Evolutionary conservation across 1,140 invertebrate genomes (phyloP), one percentile per base, ranked within the genome.

Genomic region (Pseudomyrmex flavicornis): DNA sequence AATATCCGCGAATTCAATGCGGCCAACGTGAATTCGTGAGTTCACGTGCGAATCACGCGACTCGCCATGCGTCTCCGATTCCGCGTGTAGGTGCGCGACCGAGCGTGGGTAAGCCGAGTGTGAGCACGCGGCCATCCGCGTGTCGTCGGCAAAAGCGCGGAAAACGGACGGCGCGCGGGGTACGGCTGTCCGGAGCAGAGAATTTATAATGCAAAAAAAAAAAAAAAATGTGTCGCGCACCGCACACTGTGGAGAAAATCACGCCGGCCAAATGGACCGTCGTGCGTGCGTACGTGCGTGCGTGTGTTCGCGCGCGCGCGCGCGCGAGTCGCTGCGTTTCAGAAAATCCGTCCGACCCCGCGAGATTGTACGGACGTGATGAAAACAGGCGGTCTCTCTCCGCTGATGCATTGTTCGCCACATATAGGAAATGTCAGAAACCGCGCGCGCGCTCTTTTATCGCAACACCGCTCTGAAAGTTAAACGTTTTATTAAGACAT

Each of bases 201-300:
- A 89, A 92, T 92, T 92, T 91, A 92, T 91, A 91, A 91, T 90
- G 85, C 84, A 87, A 86, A 85, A 91, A 90, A 91, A 85, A 73
- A n/a, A 84, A 58, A 22, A 61, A 35, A 35, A 35, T 35, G 50
- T 79, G 76, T 79, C 65, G 76, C 76, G 76, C 35, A 35, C 15
- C 63, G 83, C 22, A 63, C 66, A 82, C 35, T 70, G 59, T 77
- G 74, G 80, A 87, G 74, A 73, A 88, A 77, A 87, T 86, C 75
- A 75, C 68, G 63, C 72, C 85, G 62, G 58, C 52, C 59, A 88
- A 88, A 88, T 88, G 82, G 85, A 80, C 44, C 54, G 20, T 44
- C 65, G 65, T 15, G 44, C 5, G 58, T 20, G 59, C 2, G 22
- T 65, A 54, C 74, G 84, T 70, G 80, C 68, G 73, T 35, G 26